phyloP scores from a whole-genome alignment of 2,888 invertebrate species.

The Coronaproctus castanopsis region DNA sequence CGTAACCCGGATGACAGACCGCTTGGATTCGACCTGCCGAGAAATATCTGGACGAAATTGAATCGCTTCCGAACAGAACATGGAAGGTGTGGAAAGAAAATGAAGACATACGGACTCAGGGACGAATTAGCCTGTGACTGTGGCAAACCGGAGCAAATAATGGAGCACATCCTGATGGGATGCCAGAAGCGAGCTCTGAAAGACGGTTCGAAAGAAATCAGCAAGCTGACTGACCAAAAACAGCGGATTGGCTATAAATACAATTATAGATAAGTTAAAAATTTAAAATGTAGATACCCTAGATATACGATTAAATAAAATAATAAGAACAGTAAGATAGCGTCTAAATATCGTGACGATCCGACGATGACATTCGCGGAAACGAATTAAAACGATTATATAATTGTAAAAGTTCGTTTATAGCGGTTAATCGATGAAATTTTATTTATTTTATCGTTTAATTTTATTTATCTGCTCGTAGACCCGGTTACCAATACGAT shows the following conservation, averaged over 20 bases:
- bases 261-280: too few species aligned
- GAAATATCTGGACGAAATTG: neutral
- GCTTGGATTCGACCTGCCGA: neutral
- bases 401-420: too few species aligned
- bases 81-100: neutral
- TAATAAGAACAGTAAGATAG: too few species aligned
- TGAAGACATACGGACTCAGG: neutral
- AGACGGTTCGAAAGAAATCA: neutral
- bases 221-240: neutral
- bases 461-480: conserved; percentile 22
- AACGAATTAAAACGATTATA: too few species aligned
- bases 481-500: conserved; percentile 68
- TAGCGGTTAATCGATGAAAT: too few species aligned
- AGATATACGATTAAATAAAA: too few species aligned
- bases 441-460: too few species aligned
- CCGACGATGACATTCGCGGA: too few species aligned
- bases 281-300: too few species aligned
- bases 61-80: neutral
- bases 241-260: neutral
- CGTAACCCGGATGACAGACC: neutral
- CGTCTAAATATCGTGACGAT: too few species aligned
- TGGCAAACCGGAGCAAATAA: neutral
- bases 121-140: neutral
- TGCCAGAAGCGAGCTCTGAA: neutral
- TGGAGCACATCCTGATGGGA: neutral